Evolutionary conservation across 2,797 vertebrate genomes (phyloP).

Genomic region (Sarcophilus harrisii): DNA sequence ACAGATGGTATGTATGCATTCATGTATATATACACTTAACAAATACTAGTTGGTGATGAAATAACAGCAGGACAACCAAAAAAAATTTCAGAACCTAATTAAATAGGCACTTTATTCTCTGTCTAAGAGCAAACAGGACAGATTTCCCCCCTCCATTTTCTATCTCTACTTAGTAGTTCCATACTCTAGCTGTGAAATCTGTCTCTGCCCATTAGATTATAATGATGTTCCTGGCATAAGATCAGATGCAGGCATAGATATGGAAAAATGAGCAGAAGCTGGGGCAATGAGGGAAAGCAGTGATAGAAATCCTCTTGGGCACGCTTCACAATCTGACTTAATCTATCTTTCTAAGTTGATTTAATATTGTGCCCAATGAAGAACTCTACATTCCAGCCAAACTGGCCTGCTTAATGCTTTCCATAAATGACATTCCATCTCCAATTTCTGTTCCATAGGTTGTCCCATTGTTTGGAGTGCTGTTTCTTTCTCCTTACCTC

Average conservation of each 20-base stretch:
- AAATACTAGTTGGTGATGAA: background rate
- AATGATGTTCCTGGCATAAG: background rate
- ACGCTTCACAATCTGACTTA: background rate
- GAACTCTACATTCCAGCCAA: background rate
- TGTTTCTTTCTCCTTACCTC: background rate
- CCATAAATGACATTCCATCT: background rate
- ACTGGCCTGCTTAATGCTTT: background rate
- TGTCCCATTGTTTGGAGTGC: background rate
- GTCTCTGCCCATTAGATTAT: background rate
- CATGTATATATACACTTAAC: background rate
- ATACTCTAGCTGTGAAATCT: background rate
- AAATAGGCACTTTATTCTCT: background rate
- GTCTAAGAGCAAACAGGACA: background rate
- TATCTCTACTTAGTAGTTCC: background rate
- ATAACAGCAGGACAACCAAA: background rate
- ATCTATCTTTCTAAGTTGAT: background rate
- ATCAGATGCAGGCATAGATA: background rate
- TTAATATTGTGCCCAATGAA: background rate
- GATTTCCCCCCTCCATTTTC: background rate
- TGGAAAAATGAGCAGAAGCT: background rate
- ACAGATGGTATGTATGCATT: background rate
- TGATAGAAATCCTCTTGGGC: background rate
- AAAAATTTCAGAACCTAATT: background rate
- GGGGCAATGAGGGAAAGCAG: background rate
- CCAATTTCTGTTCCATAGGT: background rate